A percentile compares a stretch with the other conserved stretches of the same genome.
Conservation (phyloP, 2,113 vertebrate genomes). For the Entelurus aequoreus region DNA sequence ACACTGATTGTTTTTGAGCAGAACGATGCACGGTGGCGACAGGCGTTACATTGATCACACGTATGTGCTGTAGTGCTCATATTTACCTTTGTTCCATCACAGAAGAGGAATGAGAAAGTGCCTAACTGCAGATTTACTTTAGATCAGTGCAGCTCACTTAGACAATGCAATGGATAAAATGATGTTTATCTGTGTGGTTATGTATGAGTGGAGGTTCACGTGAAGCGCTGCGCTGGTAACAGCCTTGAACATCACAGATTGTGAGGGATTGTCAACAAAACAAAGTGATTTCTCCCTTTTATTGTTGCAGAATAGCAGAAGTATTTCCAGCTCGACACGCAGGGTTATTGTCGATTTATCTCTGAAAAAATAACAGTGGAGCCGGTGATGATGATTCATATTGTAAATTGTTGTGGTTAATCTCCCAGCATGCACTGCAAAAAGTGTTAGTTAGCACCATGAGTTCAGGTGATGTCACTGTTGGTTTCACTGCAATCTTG, state of each 20-base stretch:
- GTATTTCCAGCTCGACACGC: constrained; percentile 16
- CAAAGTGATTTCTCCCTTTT: constrained; percentile 10
- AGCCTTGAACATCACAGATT: background rate
- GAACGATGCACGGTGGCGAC: no score
- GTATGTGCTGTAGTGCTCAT: constrained; percentile 6
- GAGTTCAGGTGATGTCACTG: no score
- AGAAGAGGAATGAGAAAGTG: constrained; percentile 26
- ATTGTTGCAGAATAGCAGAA: constrained; percentile 30
- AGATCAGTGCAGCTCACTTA: constrained; percentile 19
- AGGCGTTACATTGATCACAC: background rate
- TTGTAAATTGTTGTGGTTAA: no score
- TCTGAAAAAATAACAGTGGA: background rate
- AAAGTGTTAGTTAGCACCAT: no score
- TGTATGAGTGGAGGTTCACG: constrained; percentile 13
- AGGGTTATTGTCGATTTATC: constrained; percentile 20
- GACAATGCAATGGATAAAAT: constrained; percentile 13
- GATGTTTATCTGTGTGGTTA: constrained; percentile 10
- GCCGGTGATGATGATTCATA: background rate
- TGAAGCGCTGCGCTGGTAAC: constrained; percentile 10
- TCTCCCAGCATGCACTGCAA: no score
- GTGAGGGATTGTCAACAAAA: constrained; percentile 27
- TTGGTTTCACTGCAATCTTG: no score
- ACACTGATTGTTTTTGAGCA: no score
- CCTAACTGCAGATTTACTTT: background rate
- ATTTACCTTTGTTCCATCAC: constrained; percentile 8